Evolutionary conservation across 2,113 vertebrate species (phyloP), one percentile per base, ranked within the genome.

Genomic region (Hippocampus abdominalis): DNA sequence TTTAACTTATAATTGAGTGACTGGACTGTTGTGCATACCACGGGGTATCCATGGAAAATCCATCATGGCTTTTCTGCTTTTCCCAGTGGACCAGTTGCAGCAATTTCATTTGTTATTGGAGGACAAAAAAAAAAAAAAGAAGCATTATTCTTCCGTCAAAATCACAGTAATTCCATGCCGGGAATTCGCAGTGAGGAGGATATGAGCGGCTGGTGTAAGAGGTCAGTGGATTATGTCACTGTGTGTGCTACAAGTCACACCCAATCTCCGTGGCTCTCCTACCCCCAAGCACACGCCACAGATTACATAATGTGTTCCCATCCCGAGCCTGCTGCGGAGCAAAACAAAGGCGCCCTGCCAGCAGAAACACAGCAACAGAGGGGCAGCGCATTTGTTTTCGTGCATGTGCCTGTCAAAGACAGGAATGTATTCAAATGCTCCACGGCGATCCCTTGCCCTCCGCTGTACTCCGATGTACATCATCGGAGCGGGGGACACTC

Each of bases 171-270:
- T 8, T 56, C 25, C 3, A 46, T 84, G 86, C 83, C 54, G 44
- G 81, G 86, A 87, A 91, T 25, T 82, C 76, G 69, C 60, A 0
- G 62, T 25, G 62, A 70, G 63, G 71, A 9, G 72, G 68, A 64
- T 54, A 49, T n/a, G 6, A 56, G 64, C 10, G 9, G 75, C 75
- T 68, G 57, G 49, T 7, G 29, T 74, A 85, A 36, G 74, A 81
- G 86, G 83, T 89, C 82, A 84, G 46, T 74, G 68, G 70, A 86
- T 92, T 86, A 84, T 86, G 84, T 89, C 86, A 88, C 72, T 65
- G 70, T 78, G 75, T 78, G 68, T 74, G 76, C 76, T 67, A 77
- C 40, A 18, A 83, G 89, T 73, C 84, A 84, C 82, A 81, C 84
- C 86, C 87, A 76, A 10, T 62, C 72, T 40, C 66, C 69, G 25